Evolutionary conservation across 2,797 vertebrate species (phyloP), one percentile per base, ranked within the genome.

Genomic region (Ctenopoma kingsleyae): DNA sequence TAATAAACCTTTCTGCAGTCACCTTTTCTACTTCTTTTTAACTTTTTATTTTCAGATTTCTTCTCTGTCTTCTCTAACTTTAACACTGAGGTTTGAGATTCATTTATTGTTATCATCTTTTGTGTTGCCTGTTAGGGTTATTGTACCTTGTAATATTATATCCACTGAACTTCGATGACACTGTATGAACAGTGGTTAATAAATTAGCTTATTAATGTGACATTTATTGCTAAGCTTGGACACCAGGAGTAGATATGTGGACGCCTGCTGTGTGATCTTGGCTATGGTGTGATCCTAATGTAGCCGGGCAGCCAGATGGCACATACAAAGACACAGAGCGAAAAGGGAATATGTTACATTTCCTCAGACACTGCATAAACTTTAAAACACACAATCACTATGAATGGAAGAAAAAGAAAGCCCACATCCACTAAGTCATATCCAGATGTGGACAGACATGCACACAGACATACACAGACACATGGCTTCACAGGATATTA

Each of bases 271-370:
- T 67, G 74, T 71, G 63, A 70, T 70, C 71, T 55, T 58, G 62
- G 44, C 60, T 27, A 30, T 55, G 73, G 61, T 30, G 67, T 78
- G 79, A 91, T 77, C 62, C 55, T 82, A 83, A 91, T 80, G 79
- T 67, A 67, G 74, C 62, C 20, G 41, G 57, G 63, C 73, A 65
- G 80, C 78, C 88, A 91, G 88, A 89, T 89, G 89, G 84, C 63
- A 62, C 65, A 40, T 51, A 54, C 67, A 74, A 66, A 71, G 36
- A 66, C 78, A 8, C 38, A 62, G 66, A 72, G 59, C 3, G 55
- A 78, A 55, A 60, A 50, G n/a, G 72, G 55, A 72, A 52, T 41
- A 17, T 11, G 43, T 20, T 16, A 17, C 30, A 51, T 30, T 49
- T 4, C 11, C 62, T 17, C 43, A 55, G 60, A 72, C 25, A 35